Evolutionary conservation across 37 sponge, comb jelly and placozoan genomes (phyloP), one percentile per base, ranked within the genome.

Genomic region (Trichoplax adhaerens): DNA sequence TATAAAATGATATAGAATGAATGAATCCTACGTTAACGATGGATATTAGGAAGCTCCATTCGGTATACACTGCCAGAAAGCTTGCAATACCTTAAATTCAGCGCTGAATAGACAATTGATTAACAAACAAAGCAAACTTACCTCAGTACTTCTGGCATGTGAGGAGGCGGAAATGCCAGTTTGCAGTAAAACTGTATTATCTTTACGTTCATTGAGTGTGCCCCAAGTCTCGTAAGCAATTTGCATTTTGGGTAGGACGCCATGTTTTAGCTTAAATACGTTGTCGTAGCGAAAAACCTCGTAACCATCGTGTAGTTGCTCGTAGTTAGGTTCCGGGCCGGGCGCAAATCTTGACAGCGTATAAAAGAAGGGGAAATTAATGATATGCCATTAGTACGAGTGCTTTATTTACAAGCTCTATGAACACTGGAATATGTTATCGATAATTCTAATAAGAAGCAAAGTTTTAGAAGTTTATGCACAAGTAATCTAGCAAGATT

Each of bases 191-290:
- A 88, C 84, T 29, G 82, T 82, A 70, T 88, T 88, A 63, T 55
- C 58, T 50, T 52, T 60, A 1, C 62, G 60, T 8, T 81, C 66
- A 52, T 84, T 81, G 52, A 88, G 77, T 46, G 65, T 70, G 1
- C 89, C 89, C 85, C 85, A 88, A 5, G 85, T 84, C 68, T 88
- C 89, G 70, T 88, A 88, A 3, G 85, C 84, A 53, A 88, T 7
- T 29, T 79, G 69, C 50, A 88, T 2, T 56, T 62, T 55, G 1
- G 85, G 82, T 3, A 88, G 57, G 3, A 71, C 48, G n/a, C 89
- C 89, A 57, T 77, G 73, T 59, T 78, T 76, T 61, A 80, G 75
- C 2, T 56, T 4, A 65, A 88, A 88, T 0, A 76, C 64, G 3
- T 81, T 50, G 12, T 76, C 49, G 57, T 78, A 49, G 1, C 53